Percentiles rank a stretch among this genome's conserved stretches.
phyloP scores from a whole-genome alignment of 2,113 vertebrate genomes.

The Prionailurus bengalensis region DNA sequence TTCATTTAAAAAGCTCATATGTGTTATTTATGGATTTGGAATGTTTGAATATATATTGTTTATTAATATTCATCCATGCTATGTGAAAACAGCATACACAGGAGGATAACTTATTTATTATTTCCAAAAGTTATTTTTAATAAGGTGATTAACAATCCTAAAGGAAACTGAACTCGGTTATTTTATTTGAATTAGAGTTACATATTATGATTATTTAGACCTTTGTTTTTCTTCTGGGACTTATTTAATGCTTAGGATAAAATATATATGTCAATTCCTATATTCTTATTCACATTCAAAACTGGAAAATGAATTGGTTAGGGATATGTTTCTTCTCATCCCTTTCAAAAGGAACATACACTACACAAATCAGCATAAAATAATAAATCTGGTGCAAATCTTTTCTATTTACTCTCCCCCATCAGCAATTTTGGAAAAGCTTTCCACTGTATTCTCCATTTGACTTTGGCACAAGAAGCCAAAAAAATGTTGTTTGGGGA shows the following conservation, averaged over 20 bases:
- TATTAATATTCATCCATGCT: neutral
- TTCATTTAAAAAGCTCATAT: neutral
- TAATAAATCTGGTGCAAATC: conserved; percentile 7
- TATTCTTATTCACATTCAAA: neutral
- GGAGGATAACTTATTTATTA: neutral
- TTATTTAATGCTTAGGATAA: conserved; percentile 33
- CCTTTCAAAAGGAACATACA: neutral
- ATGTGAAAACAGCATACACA: neutral
- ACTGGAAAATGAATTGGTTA: neutral
- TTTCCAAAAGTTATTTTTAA: conserved; percentile 51
- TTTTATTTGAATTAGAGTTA: conserved; percentile 38
- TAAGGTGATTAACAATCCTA: neutral
- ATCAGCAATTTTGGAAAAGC: neutral
- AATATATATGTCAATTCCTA: neutral
- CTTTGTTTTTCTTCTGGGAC: conserved; percentile 28
- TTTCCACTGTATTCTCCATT: conserved; percentile 3
- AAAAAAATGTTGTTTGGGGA: neutral
- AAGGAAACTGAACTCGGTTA: neutral
- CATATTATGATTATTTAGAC: neutral
- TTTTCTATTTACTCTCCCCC: neutral
- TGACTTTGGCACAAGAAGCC: neutral
- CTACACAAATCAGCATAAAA: neutral
- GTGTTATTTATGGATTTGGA: neutral
- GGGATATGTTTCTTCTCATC: neutral
- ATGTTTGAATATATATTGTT: neutral